Conservation (phyloP, 2,888 invertebrate genomes). For the Saturnia pavonia region DNA sequence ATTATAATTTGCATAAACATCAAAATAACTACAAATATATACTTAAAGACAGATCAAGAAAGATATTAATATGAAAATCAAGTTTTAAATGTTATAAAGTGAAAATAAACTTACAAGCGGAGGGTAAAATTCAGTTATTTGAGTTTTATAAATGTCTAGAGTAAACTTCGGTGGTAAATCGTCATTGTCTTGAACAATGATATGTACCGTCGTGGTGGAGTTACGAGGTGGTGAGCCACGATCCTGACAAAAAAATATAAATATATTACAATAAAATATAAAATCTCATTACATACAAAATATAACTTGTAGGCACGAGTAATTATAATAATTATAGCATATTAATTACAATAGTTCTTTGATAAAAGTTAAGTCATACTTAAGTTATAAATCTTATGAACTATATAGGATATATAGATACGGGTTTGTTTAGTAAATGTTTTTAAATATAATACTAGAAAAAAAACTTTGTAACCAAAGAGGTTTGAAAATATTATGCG, state of each 20-base stretch:
- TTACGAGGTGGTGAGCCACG: slow-evolving; percentile 90
- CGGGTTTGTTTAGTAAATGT: too few relatives aligned
- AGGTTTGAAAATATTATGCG: not conserved
- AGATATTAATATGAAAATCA: not conserved
- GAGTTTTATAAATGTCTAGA: slow-evolving; percentile 88
- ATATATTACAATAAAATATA: not conserved
- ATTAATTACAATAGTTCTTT: too few relatives aligned
- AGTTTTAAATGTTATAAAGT: not conserved
- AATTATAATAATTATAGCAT: too few relatives aligned
- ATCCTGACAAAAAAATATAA: slow-evolving; percentile 80
- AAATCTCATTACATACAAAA: not conserved
- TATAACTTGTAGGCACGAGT: not conserved
- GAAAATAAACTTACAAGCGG: slow-evolving; percentile 83
- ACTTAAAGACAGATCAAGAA: not conserved
- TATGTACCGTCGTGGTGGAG: slow-evolving; percentile 86
- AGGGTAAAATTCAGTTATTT: slow-evolving; percentile 91
- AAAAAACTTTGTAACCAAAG: too few relatives aligned
- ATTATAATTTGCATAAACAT: too few relatives aligned
- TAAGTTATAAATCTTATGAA: too few relatives aligned
- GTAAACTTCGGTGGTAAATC: slow-evolving; percentile 92
- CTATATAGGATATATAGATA: too few relatives aligned
- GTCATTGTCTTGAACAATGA: slow-evolving; percentile 89
- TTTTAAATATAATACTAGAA: too few relatives aligned
- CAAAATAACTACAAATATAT: too few relatives aligned
- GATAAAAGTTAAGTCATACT: too few relatives aligned